phyloP scores from a whole-genome alignment of 64 coral and sea anemone species.

The Pachyseris speciosa region DNA sequence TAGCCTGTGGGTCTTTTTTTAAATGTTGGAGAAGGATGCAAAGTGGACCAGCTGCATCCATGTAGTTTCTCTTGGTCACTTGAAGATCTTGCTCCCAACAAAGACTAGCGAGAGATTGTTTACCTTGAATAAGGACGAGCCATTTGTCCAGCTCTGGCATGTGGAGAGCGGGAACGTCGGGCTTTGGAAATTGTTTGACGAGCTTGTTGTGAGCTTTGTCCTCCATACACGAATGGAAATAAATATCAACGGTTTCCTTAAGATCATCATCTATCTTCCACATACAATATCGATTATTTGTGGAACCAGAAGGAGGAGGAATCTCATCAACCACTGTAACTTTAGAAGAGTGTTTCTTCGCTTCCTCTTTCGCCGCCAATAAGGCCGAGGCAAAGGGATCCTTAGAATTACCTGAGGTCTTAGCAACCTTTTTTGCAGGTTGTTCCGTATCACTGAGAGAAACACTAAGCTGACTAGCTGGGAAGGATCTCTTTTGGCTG shows the following conservation, averaged over 20 bases:
- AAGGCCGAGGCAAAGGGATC: constrained; percentile 21
- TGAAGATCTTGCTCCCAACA: background rate
- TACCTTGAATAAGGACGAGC: background rate
- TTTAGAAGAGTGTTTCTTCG: background rate
- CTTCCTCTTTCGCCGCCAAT: constrained; percentile 23
- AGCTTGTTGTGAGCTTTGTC: constrained; percentile 34
- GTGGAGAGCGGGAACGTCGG: background rate
- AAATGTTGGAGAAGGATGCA: background rate
- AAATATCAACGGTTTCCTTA: constrained; percentile 26
- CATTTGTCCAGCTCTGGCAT: constrained; percentile 15
- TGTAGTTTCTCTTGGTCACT: background rate
- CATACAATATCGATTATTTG: background rate
- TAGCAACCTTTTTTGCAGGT: no score
- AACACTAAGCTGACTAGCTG: no score
- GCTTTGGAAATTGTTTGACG: constrained; percentile 17
- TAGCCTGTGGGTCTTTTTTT: background rate
- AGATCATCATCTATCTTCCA: background rate
- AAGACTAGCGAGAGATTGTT: background rate
- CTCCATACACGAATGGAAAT: constrained; percentile 14
- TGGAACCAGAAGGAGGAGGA: background rate
- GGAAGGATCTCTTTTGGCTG: no score
- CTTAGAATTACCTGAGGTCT: background rate
- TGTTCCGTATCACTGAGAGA: no score
- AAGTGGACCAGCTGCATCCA: background rate
- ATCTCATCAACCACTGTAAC: constrained; percentile 18